Conservation (phyloP, 1,140 invertebrate genomes). For the Paramacrobiotus metropolitanus region DNA sequence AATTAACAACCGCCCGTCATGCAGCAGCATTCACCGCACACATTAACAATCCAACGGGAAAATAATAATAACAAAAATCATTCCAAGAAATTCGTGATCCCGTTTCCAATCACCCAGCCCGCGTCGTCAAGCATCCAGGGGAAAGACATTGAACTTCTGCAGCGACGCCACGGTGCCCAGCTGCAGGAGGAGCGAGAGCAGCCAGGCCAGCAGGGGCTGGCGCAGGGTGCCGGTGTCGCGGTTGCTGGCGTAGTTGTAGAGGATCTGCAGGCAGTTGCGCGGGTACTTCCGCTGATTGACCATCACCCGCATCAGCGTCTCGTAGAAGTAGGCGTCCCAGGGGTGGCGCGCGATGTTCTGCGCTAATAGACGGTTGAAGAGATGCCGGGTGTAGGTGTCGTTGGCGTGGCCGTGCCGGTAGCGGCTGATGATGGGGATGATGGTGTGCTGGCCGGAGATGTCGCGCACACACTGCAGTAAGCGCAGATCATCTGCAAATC, state of each 20-base stretch:
- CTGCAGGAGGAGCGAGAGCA: background rate
- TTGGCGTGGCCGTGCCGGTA: background rate
- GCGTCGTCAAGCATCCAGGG: too few relatives aligned
- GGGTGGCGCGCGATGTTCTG: background rate
- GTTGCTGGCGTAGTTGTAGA: background rate
- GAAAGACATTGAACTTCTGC: too few relatives aligned
- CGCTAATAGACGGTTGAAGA: background rate
- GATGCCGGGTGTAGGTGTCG: background rate
- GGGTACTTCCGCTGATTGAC: background rate
- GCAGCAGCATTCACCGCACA: too few relatives aligned
- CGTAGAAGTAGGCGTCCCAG: conserved; percentile 2
- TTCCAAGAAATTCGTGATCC: too few relatives aligned
- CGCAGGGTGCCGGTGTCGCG: background rate
- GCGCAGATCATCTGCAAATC: background rate
- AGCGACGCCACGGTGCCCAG: too few relatives aligned
- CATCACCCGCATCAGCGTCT: background rate
- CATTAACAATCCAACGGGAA: too few relatives aligned
- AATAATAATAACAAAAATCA: too few relatives aligned
- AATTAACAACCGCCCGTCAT: too few relatives aligned
- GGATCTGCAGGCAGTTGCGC: background rate
- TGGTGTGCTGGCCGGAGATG: background rate
- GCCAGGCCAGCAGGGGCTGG: background rate
- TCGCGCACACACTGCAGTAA: background rate
- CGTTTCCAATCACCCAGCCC: too few relatives aligned
- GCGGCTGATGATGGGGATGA: background rate